A percentile compares a stretch with the other conserved stretches of the same genome.
Conservation (phyloP, 2,113 vertebrate genomes). For the Peromyscus maniculatus region DNA sequence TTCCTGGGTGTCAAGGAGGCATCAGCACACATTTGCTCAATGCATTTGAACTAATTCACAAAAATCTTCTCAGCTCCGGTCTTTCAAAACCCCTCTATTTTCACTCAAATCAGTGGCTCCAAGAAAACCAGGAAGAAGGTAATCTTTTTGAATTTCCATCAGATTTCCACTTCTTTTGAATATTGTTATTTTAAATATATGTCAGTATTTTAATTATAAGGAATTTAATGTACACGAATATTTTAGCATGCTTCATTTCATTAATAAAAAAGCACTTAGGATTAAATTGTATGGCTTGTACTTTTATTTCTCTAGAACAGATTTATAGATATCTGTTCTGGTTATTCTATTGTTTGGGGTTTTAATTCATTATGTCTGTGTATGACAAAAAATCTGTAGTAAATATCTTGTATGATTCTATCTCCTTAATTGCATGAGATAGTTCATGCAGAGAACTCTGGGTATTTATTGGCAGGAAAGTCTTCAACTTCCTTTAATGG, state of each 20-base stretch:
- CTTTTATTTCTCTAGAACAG: conserved; percentile 75
- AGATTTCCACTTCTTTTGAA: background rate
- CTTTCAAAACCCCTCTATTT: background rate
- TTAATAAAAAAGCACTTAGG: conserved; percentile 73
- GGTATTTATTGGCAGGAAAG: conserved; percentile 62
- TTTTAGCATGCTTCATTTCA: conserved; percentile 66
- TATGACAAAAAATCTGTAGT: conserved; percentile 71
- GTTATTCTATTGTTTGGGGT: conserved; percentile 72
- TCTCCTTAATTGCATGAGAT: conserved; percentile 82
- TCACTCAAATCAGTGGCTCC: background rate
- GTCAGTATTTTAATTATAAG: conserved; percentile 71
- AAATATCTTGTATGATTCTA: conserved; percentile 82
- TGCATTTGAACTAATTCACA: background rate
- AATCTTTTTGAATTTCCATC: background rate
- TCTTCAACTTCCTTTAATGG: conserved; percentile 62
- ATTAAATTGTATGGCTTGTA: conserved; percentile 74
- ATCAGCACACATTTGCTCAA: background rate
- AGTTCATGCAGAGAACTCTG: conserved; percentile 64
- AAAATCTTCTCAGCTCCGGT: background rate
- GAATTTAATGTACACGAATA: conserved; percentile 64
- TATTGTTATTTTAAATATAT: conserved; percentile 64
- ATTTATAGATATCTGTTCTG: conserved; percentile 77
- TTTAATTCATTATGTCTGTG: conserved; percentile 79
- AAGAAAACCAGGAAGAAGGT: background rate
- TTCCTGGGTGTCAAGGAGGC: too few relatives aligned